Conservation (phyloP, 1,140 invertebrate species). For the Magallana ariakensis region DNA sequence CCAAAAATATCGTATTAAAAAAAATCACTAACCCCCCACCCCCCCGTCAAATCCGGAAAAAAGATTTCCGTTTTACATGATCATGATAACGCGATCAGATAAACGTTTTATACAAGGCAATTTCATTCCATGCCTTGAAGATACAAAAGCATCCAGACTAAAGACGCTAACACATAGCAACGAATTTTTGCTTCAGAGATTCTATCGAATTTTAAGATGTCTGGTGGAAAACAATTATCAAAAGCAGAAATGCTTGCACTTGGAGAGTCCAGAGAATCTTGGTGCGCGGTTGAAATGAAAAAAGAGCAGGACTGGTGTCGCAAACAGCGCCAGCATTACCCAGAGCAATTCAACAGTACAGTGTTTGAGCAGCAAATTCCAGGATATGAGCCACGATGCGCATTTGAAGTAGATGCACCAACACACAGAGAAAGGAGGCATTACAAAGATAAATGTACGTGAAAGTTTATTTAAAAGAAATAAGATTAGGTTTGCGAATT, state of each 20-base stretch:
- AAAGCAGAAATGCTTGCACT: constrained; percentile 58
- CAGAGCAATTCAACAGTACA: constrained; percentile 66
- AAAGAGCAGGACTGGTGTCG: constrained; percentile 75
- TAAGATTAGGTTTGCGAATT: no score
- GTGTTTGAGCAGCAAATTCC: constrained; percentile 61
- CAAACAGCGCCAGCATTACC: constrained; percentile 66
- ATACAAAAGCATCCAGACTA: not conserved
- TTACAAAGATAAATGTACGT: constrained; percentile 68
- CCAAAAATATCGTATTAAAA: no score
- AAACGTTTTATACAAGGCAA: not conserved
- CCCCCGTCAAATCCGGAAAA: no score
- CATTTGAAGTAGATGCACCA: constrained; percentile 67
- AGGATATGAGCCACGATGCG: constrained; percentile 66
- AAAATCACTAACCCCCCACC: no score
- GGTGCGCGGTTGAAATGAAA: constrained; percentile 74
- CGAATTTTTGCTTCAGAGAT: no score
- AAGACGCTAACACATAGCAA: constrained; percentile 28
- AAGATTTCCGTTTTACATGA: not conserved
- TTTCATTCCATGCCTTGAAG: no score
- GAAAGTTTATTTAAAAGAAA: not conserved
- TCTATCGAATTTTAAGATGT: not conserved
- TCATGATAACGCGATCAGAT: not conserved
- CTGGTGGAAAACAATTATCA: constrained; percentile 45
- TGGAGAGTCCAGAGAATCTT: constrained; percentile 69
- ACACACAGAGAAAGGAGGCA: constrained; percentile 72